Evolutionary conservation across 2,113 vertebrate genomes (phyloP).

Genomic region (Cololabis saira): DNA sequence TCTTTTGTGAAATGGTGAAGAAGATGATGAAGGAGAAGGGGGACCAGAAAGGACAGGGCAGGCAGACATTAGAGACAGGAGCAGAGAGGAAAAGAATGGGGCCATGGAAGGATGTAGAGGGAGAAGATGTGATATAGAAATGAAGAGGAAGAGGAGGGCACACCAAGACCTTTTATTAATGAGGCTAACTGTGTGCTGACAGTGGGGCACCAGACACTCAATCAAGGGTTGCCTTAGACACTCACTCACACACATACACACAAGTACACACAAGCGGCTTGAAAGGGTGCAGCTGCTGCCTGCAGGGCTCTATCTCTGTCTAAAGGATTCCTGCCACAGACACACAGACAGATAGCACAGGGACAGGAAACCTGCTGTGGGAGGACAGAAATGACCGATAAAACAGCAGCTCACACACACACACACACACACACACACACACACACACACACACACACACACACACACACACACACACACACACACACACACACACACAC

Average conservation of each 20-base stretch:
- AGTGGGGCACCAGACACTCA: constrained; percentile 62
- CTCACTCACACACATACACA: background rate
- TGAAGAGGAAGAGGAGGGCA: constrained; percentile 34
- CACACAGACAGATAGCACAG: constrained; percentile 24
- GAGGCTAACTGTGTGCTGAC: constrained; percentile 66
- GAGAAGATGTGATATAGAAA: constrained; percentile 34
- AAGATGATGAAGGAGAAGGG: background rate
- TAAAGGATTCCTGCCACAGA: too few species aligned
- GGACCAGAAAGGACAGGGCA: background rate
- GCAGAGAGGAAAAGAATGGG: background rate
- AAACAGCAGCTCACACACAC: constrained; percentile 2
- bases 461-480: too few species aligned
- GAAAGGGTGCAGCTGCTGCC: too few species aligned
- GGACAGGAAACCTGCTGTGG: constrained; percentile 69
- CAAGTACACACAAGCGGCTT: background rate
- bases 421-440: constrained; percentile 14
- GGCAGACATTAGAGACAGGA: background rate
- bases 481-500: too few species aligned
- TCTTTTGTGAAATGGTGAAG: constrained; percentile 6
- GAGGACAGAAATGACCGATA: constrained; percentile 16
- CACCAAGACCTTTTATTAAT: constrained; percentile 59
- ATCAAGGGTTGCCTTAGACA: constrained; percentile 60
- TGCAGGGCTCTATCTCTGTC: too few species aligned
- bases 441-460: background rate
- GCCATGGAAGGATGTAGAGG: constrained; percentile 11